Base-by-base conservation (phyloP, 2,888 invertebrate species). In the Yponomeuta evonymella region DNA sequence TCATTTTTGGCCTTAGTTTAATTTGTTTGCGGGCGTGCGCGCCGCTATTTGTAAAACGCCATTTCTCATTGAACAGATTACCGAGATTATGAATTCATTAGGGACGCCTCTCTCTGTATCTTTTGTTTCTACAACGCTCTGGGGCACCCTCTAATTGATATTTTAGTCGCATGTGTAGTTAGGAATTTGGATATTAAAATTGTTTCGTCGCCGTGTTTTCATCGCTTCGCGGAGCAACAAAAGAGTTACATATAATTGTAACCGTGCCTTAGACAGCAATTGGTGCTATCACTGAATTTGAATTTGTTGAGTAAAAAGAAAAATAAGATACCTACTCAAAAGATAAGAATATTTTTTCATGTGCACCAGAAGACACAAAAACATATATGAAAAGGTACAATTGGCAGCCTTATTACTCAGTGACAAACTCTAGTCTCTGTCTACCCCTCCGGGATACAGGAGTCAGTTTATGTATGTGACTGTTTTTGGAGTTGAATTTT, bases 1-100 rank as follows among this genome's bases (percentile, higher is more conserved):
- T 90, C 87, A 90, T 92, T 91, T 91, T 91, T 90, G 91, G 90
- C 84, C 79, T 83, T 82, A 84, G 85, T 88, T 90, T 89, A 91
- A 91, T 91, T 90, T 89, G 90, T 90, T 90, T 88, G 85, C 85
- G 82, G 80, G 79, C 82, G 78, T 63, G 69, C 69, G 65, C 79
- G 79, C 80, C 76, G 83, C 82, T 85, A 85, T 87, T 88, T 81
- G 82, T 82, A 86, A 88, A 87, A 87, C 82, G 87, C 89, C 88
- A 88, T 91, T 88, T 86, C 89, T 91, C 90, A 91, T 89, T 88
- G 90, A 89, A 88, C 88, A 90, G 91, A 91, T 92, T 91, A 90
- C 85, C 72, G 85, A 90, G 90, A 90, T 92, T 91, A 90, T 87
- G 84, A 90, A 89, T 92, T 90, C 90, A 91, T 91, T 91, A 89